These are phyloP conservation scores for Zoanthus sociatus DNA, from an alignment of 92 coral and sea anemone species.

Conservation along the genomic window DNA sequence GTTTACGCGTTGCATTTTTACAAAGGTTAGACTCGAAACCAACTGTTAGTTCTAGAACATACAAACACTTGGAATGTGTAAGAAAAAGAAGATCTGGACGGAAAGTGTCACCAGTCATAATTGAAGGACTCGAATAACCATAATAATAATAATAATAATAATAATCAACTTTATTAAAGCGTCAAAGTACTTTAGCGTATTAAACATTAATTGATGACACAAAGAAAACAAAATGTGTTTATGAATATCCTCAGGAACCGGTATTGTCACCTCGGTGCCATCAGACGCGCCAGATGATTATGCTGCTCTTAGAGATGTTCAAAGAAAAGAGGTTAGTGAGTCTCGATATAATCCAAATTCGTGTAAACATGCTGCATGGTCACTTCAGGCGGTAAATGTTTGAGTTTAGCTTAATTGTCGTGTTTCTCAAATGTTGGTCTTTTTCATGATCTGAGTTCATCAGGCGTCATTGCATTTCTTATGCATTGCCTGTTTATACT, in stretches of 20 bases:
- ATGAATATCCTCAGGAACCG: conserved; percentile 74
- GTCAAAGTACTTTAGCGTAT: too few relatives aligned
- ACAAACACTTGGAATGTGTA: too few relatives aligned
- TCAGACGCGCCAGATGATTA: conserved; percentile 99
- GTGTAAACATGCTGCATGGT: not conserved
- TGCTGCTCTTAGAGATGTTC: conserved; percentile 95
- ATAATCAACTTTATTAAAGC: too few relatives aligned
- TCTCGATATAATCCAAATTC: not conserved
- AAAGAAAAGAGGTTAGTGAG: conserved; percentile 82
- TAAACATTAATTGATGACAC: too few relatives aligned
- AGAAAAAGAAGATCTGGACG: too few relatives aligned
- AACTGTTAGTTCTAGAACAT: too few relatives aligned
- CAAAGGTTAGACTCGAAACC: too few relatives aligned
- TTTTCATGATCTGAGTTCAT: conserved; percentile 46
- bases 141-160: too few relatives aligned
- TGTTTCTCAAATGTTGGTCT: conserved; percentile 24
- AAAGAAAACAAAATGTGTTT: not conserved
- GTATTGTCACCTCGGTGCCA: conserved; percentile 99
- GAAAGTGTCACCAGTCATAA: too few relatives aligned
- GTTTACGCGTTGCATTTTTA: too few relatives aligned
- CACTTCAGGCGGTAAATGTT: not conserved
- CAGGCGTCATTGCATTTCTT: not conserved
- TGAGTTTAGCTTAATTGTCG: conserved; percentile 21
- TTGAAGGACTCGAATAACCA: too few relatives aligned
- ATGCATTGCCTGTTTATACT: not conserved